A percentile compares a stretch with the other conserved stretches of the same genome.
phyloP scores from a whole-genome alignment of 2,113 vertebrate genomes.

The Zosterops japonicus region DNA sequence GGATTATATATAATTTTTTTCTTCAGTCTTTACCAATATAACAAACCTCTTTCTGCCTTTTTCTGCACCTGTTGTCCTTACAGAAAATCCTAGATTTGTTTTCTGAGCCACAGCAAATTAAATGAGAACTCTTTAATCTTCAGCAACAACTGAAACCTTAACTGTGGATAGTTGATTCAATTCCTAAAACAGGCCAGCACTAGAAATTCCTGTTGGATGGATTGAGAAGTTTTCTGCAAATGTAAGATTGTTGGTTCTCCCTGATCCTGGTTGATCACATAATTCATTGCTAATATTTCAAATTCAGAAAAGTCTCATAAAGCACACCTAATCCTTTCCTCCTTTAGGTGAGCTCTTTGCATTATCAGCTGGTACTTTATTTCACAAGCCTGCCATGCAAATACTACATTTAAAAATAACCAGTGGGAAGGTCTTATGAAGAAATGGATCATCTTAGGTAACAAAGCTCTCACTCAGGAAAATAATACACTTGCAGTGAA shows the following conservation, averaged over 20 bases:
- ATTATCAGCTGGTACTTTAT: constrained; percentile 17
- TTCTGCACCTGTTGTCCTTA: background rate
- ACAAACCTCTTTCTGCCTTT: background rate
- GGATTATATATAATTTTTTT: background rate
- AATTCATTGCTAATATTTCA: background rate
- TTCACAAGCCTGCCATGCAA: constrained; percentile 54
- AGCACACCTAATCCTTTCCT: constrained; percentile 3
- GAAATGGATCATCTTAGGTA: constrained; percentile 57
- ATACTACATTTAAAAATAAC: constrained; percentile 67
- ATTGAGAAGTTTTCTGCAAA: background rate
- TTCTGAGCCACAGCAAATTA: background rate
- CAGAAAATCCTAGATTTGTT: background rate
- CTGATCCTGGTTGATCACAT: background rate
- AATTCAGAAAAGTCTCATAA: constrained; percentile 25
- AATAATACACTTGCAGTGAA: constrained; percentile 33
- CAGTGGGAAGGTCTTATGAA: constrained; percentile 51
- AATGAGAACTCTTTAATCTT: background rate
- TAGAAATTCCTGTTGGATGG: background rate
- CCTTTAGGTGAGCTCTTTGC: constrained; percentile 21
- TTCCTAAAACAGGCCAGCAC: background rate
- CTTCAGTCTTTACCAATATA: background rate
- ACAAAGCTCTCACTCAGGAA: constrained; percentile 59
- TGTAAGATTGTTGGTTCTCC: background rate
- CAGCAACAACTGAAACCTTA: background rate
- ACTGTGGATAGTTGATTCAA: background rate